Conservation (phyloP, 1,140 invertebrate genomes). For the Trypoxylus dichotomus region DNA sequence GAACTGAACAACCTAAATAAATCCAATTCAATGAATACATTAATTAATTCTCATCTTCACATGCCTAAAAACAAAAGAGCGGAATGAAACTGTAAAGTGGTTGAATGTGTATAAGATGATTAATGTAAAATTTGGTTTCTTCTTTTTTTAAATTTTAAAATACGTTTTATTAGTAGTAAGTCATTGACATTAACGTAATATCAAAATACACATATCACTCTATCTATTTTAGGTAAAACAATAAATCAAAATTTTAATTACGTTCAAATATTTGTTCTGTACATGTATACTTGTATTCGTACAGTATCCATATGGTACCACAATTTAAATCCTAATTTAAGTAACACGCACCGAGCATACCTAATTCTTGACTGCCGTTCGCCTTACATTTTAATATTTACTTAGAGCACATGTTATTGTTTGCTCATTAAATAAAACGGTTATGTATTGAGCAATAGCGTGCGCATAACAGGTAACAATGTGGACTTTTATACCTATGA, state of each 20-base stretch:
- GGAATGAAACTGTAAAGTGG: too few relatives aligned
- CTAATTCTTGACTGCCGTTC: neutral
- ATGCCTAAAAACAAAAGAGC: too few relatives aligned
- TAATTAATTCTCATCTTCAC: too few relatives aligned
- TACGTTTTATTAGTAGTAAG: too few relatives aligned
- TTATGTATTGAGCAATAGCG: neutral
- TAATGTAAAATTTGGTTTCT: too few relatives aligned
- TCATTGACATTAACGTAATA: neutral
- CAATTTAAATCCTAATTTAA: neutral
- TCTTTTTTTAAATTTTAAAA: too few relatives aligned
- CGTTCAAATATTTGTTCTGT: constrained; percentile 12
- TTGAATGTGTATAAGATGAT: too few relatives aligned
- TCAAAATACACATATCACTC: neutral
- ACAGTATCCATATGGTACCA: neutral
- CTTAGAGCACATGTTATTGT: constrained; percentile 18
- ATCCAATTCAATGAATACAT: too few relatives aligned
- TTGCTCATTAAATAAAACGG: constrained; percentile 18
- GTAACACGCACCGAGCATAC: neutral
- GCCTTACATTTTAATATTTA: constrained; percentile 8
- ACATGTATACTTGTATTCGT: neutral
- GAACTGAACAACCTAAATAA: too few relatives aligned
- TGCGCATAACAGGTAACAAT: neutral
- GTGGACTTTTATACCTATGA: constrained; percentile 6
- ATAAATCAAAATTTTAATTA: neutral
- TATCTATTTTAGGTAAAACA: neutral